A percentile compares a stretch with the other conserved stretches of the same genome.
These are phyloP conservation scores for Xestia xanthographa DNA, from an alignment of 2,888 invertebrate genomes.

Conservation along the genomic window DNA sequence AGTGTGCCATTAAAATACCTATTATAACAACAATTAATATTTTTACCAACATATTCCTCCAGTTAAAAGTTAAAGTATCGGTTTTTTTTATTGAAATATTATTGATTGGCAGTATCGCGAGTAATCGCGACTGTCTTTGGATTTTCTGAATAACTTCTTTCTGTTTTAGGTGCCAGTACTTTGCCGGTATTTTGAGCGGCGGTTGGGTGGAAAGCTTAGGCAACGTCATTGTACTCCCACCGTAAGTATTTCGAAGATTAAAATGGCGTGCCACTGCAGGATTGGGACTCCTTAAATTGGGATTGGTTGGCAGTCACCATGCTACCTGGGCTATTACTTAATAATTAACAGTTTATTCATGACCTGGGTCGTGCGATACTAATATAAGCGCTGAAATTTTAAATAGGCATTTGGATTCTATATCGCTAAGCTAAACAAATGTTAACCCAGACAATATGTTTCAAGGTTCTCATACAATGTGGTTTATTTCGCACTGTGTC, in stretches of 20 bases:
- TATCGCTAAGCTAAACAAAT: slow-evolving; percentile 16
- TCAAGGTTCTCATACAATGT: slow-evolving; percentile 94
- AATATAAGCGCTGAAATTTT: not conserved
- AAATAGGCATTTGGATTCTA: not conserved
- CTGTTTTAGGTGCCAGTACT: slow-evolving; percentile 94
- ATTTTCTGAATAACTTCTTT: slow-evolving; percentile 10
- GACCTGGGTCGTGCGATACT: slow-evolving; percentile 1
- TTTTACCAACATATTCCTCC: not conserved
- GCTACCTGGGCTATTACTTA: slow-evolving; percentile 5
- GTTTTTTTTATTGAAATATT: not conserved
- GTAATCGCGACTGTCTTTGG: not conserved
- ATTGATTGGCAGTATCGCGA: slow-evolving; percentile 1
- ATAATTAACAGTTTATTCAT: slow-evolving; percentile 1
- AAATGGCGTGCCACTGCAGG: not conserved
- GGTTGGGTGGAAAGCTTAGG: slow-evolving; percentile 95
- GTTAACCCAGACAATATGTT: slow-evolving; percentile 35
- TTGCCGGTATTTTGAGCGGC: slow-evolving; percentile 97
- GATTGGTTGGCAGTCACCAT: slow-evolving; percentile 12
- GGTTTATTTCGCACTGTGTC: slow-evolving; percentile 97
- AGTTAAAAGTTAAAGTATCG: not conserved
- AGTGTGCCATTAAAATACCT: too few relatives aligned
- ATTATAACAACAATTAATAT: not conserved
- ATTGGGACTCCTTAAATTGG: not conserved
- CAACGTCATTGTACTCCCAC: slow-evolving; percentile 95
- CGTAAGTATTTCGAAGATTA: slow-evolving; percentile 86